Evolutionary conservation across 2,888 invertebrate species (phyloP).

Genomic region (Marronus borbonicus): DNA sequence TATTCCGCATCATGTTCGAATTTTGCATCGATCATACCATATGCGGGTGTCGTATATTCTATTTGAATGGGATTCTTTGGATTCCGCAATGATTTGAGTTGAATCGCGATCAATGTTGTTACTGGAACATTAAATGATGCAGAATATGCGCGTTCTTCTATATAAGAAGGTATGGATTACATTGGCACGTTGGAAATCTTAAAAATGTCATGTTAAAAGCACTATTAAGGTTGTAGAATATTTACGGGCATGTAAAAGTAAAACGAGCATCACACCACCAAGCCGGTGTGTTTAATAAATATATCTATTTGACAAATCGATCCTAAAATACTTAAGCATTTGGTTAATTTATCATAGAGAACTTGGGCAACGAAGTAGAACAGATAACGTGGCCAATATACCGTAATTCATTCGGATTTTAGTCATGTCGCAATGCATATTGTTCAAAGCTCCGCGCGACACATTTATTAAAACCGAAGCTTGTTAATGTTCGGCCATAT

Average conservation of each 20-base stretch:
- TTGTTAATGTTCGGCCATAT: conserved; percentile 13
- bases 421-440: conserved; percentile 7
- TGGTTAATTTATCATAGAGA: background rate
- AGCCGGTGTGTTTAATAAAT: no score
- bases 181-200: background rate
- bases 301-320: background rate
- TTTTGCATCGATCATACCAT: conserved; percentile 3
- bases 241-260: no score
- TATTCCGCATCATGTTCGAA: conserved; percentile 5
- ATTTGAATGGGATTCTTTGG: conserved; percentile 11
- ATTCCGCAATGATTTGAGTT: conserved; percentile 2
- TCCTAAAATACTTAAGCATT: background rate
- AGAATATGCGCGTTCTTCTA: background rate
- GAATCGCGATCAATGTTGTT: conserved; percentile 7
- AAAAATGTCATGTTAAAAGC: no score
- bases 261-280: no score
- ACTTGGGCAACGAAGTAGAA: background rate
- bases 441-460: conserved; percentile 7
- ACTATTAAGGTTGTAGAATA: no score
- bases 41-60: conserved; percentile 11
- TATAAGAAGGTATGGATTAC: no score
- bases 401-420: conserved; percentile 11
- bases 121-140: background rate
- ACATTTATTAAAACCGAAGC: conserved; percentile 24
- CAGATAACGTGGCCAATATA: background rate